These are phyloP conservation scores for Sepioteuthis lessoniana DNA, from an alignment of 2,888 invertebrate species.

Conservation along the genomic window DNA sequence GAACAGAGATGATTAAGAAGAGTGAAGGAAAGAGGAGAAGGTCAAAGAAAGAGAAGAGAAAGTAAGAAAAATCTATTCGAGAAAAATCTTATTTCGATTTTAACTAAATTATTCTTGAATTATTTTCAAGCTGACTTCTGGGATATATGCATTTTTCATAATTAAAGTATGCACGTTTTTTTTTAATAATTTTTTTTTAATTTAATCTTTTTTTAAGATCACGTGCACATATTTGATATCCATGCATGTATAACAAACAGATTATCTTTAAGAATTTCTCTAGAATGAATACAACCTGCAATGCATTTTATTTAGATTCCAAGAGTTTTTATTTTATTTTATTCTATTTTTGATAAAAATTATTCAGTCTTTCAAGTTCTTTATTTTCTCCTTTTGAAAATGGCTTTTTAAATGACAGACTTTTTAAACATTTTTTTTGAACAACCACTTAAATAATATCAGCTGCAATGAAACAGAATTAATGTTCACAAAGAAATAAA, in stretches of 20 bases:
- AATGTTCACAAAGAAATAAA: constrained; percentile 20
- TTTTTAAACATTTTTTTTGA: not conserved
- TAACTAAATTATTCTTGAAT: not conserved
- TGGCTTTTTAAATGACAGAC: not conserved
- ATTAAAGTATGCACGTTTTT: no score
- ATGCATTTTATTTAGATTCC: not conserved
- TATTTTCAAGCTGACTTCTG: not conserved
- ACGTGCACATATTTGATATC: not conserved
- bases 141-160: no score
- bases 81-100: not conserved
- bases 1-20: not conserved
- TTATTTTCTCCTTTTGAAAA: not conserved
- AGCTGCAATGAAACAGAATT: not conserved
- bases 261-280: not conserved
- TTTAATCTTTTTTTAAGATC: no score
- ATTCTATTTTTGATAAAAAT: not conserved
- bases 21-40: not conserved
- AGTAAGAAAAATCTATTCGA: not conserved
- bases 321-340: not conserved
- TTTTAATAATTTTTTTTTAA: no score
- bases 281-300: not conserved
- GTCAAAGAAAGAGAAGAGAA: no score
- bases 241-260: not conserved
- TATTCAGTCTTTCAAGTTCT: constrained; percentile 6
- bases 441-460: not conserved